Conservation (phyloP, 92 coral and sea anemone species). For the Hydrozoanthus gracilis region DNA sequence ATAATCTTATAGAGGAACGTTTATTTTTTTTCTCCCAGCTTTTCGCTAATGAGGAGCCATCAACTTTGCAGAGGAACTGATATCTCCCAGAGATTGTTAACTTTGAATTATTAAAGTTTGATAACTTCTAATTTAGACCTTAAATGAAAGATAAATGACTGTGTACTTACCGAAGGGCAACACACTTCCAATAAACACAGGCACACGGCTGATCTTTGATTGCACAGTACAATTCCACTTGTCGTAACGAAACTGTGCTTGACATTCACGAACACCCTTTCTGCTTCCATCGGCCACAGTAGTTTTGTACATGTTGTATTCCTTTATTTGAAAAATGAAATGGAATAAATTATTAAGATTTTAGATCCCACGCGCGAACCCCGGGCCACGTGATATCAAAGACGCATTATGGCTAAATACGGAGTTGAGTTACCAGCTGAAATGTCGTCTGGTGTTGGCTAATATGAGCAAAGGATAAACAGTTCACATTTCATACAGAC, state of each 20-base stretch:
- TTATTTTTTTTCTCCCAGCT: too few relatives aligned
- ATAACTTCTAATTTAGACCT: too few relatives aligned
- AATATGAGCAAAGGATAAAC: neutral
- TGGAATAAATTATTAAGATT: neutral
- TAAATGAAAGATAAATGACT: neutral
- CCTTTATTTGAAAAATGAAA: slow-evolving; percentile 12
- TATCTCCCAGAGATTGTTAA: too few relatives aligned
- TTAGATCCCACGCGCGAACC: neutral
- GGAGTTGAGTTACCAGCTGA: too few relatives aligned
- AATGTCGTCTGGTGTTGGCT: too few relatives aligned
- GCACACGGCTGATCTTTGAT: neutral
- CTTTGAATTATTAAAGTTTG: too few relatives aligned
- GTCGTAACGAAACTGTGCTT: slow-evolving; percentile 31
- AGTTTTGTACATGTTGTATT: slow-evolving; percentile 6
- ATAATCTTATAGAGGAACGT: too few relatives aligned
- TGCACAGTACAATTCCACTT: slow-evolving; percentile 39
- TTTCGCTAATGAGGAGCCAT: too few relatives aligned
- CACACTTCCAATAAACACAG: neutral
- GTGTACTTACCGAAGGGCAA: slow-evolving; percentile 30
- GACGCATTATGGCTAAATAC: neutral
- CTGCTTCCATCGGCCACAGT: slow-evolving; percentile 3
- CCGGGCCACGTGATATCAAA: neutral
- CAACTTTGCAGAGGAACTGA: too few relatives aligned
- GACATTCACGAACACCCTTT: slow-evolving; percentile 5
- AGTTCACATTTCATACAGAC: neutral